Evolutionary conservation across 2,113 vertebrate species (phyloP), one percentile per base, ranked within the genome.

Genomic region (Setophaga petechia): DNA sequence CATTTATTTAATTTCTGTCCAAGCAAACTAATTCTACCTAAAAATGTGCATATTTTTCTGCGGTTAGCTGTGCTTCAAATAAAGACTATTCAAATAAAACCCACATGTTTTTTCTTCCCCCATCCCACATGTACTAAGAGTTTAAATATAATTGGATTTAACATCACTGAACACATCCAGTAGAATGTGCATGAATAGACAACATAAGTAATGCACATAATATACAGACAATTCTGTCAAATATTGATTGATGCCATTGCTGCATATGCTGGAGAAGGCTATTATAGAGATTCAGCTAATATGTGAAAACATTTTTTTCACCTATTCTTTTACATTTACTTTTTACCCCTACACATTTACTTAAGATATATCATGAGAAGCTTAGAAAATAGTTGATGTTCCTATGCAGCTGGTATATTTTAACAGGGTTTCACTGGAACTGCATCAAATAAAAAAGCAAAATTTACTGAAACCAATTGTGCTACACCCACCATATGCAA

Each of bases 81-180:
- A 67, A 73, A 67, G 21, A 12, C n/a, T 68, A 30, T 30, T 82
- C 15, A 19, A 39, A 30, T 51, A 66, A 28, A 72, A 5, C 3
- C 15, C 15, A 5, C 19, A 49, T 11, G 33, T 23, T 49, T 69
- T 73, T 89, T 51, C 16, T 24, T 79, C 55, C 85, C 20, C 31
- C 16, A 49, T 62, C 18, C 33, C 37, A 23, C 33, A 19, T 1
- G 1, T 49, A 39, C 12, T 33, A 52, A 72, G 33, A 41, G 9
- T 74, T 85, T 65, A 85, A 95, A 85, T 87, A 87, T n/a, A 49
- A 49, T 2, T 69, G 18, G 9, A 52, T 79, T 89, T 85, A 33
- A 39, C 12, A 4, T 76, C 62, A 87, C 23, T 52, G 24, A 77
- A 71, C 47, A 33, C 16, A 61, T 59, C n/a, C 5, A 4, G 11